These are phyloP conservation scores for Ibycter americanus DNA, from an alignment of 2,797 vertebrate species.

Conservation along the genomic window DNA sequence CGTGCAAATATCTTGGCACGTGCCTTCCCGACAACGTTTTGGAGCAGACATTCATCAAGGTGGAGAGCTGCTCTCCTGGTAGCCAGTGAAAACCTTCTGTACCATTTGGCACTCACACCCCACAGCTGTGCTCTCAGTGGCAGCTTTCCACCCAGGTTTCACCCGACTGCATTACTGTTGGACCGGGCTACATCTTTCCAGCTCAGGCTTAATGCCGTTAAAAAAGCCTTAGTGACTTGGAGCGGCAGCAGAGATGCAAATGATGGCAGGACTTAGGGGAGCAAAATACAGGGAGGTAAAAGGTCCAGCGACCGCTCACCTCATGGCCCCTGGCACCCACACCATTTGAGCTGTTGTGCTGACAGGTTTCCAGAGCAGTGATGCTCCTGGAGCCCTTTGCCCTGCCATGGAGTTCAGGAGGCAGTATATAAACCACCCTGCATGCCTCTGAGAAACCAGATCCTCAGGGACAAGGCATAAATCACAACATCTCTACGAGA, in stretches of 20 bases:
- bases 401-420: neutral
- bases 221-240: conserved; percentile 29
- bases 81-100: conserved; percentile 62
- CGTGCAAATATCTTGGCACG: neutral
- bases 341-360: fast-evolving
- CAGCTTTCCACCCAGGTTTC: conserved; percentile 80
- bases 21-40: neutral
- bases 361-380: neutral
- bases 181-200: conserved; percentile 32
- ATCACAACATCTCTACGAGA: neutral
- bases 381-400: neutral
- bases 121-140: conserved; percentile 81
- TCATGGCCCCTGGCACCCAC: fast-evolving
- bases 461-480: neutral
- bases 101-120: conserved; percentile 75
- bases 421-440: neutral
- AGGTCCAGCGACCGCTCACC: neutral
- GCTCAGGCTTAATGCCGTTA: conserved; percentile 12
- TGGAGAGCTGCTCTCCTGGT: neutral
- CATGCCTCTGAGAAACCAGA: neutral
- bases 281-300: neutral
- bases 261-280: neutral
- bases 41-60: conserved; percentile 19
- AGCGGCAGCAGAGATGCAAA: conserved; percentile 34
- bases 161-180: conserved; percentile 74